Evolutionary conservation across 2,113 vertebrate species (phyloP).

Genomic region (Passer domesticus): DNA sequence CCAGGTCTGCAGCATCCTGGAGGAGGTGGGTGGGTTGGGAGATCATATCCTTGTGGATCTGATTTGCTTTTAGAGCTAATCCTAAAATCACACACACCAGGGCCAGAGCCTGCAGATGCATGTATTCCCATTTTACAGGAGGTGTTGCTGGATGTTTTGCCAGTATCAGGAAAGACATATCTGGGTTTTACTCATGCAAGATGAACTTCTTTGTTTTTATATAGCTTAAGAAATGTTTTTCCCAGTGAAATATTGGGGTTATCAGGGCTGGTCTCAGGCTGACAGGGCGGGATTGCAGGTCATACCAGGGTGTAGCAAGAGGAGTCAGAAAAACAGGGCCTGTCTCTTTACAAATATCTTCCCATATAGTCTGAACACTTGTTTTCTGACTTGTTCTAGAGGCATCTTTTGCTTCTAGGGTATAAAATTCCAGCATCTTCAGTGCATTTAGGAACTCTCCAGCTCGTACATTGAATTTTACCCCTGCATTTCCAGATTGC

Average conservation of each 20-base stretch:
- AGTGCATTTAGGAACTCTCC: neutral
- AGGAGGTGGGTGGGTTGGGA: neutral
- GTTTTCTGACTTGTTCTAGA: neutral
- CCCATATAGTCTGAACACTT: rapidly evolving
- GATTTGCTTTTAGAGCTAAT: neutral
- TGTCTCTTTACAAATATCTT: neutral
- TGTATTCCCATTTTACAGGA: neutral
- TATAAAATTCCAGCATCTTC: neutral
- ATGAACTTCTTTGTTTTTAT: neutral
- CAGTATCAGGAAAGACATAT: neutral
- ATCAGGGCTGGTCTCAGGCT: neutral
- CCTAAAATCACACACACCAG: neutral
- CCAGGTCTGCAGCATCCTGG: neutral
- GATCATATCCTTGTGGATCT: neutral
- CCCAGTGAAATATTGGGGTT: neutral
- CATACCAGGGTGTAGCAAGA: neutral
- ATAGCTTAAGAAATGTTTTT: neutral
- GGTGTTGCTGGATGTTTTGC: neutral
- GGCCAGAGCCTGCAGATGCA: neutral
- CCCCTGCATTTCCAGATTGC: neutral
- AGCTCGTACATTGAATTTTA: neutral
- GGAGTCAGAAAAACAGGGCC: neutral
- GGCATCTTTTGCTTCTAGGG: neutral
- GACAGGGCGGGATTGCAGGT: neutral
- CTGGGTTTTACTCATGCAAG: neutral